Evolutionary conservation across 2,888 invertebrate genomes (phyloP), one percentile per base, ranked within the genome.

Genomic region (Lutraria lutraria): DNA sequence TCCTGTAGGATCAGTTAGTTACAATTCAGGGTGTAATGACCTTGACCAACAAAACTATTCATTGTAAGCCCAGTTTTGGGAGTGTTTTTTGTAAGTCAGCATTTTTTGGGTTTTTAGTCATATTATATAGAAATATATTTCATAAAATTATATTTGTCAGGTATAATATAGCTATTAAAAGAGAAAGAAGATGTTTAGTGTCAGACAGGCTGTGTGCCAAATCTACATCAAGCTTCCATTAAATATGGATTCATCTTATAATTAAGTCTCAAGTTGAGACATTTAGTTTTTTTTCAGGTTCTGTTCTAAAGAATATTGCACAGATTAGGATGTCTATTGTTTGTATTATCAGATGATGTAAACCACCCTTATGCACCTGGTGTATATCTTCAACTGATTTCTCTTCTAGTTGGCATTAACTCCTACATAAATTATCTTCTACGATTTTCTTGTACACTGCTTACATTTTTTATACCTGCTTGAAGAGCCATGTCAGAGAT

Each of bases 251-350:
- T 68, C 63, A 68, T 68, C 63, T 68, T 68, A 68, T 68, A 68
- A 68, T 68, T 68, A 68, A 68, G n/a, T 68, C 63, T 68, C 12
- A 43, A n/a, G 63, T 68, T 68, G 25, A 68, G 63, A 21, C 25
- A 68, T 68, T 68, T 68, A 68, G 63, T 68, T 68, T 68, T 43
- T 43, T 43, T 8, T 68, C 63, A n/a, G 63, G 63, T 68, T 68
- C 63, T 25, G n/a, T 68, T 68, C 25, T 68, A 68, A 68, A 68
- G 25, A 68, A 68, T 25, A 21, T 8, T 63, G 63, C 63, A 63
- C n/a, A 19, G 25, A 63, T 63, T n/a, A n/a, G 63, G 63, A 25
- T 63, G 63, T 68, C 63, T 68, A 68, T 68, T 68, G 63, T 68
- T 68, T 68, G 25, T 10, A n/a, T 68, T 68, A 68, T 68, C 25